Evolutionary conservation across 1,140 invertebrate species (phyloP), one percentile per base, ranked within the genome.

Genomic region (Bactericera cockerelli): DNA sequence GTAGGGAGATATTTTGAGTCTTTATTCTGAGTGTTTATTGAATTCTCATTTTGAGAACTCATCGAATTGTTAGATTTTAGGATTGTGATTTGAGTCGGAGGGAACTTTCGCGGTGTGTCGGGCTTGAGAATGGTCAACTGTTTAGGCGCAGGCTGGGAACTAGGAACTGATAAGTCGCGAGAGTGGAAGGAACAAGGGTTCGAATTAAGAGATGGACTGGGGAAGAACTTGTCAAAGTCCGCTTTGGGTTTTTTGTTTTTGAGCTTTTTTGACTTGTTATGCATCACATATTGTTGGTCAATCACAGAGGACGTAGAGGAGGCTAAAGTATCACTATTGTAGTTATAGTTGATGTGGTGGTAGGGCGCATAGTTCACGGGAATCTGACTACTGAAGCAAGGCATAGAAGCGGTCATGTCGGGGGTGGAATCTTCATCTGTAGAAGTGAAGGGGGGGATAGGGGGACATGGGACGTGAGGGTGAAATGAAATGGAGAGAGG

Each of bases 391-490:
- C 8, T 22, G 42, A 19, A 49, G 22, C 42, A 49, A 22, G 42
- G 22, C n/a, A 49, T 49, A 16, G 33, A 16, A 36, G 33, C 10
- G 16, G 33, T 36, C 10, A 16, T 16, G 16, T 36, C 16, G 33
- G 10, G 16, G 10, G 33, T 36, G 19, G 42, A 4, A 49, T 49
- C 42, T n/a, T 49, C 42, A 22, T 49, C 42, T 28, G 38, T 56
- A 54, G 38, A 62, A 31, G 10, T 26, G 55, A n/a, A 60, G 26
- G 13, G 38, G 57, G 49, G 38, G 1, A 59, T 36, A 16, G 58
- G 16, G 39, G 26, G 61, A 13, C 22, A 59, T 49, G 24, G 62
- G 59, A 42, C 61, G 56, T 24, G 60, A 16, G 58, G 16, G 54
- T 26, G 63, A 53, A 49, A 22, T 19, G 42, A 49, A 22, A 49